These are phyloP conservation scores for Brachionus koreanus DNA, from an alignment of 1,140 invertebrate species.

Conservation along the genomic window DNA sequence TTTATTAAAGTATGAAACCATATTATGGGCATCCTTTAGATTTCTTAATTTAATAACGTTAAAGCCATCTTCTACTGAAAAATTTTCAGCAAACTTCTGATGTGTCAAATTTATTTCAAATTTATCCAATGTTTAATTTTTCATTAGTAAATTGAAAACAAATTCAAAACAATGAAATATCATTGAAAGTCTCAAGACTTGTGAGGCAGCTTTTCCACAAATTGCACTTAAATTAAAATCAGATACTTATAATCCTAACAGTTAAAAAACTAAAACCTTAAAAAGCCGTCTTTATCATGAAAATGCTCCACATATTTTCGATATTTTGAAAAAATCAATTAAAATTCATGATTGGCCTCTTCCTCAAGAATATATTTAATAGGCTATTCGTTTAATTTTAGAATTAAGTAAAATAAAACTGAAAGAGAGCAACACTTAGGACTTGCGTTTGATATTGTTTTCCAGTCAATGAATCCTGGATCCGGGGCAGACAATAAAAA, in stretches of 20 bases:
- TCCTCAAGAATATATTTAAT: not conserved
- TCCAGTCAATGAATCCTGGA: not conserved
- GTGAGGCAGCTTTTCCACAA: not conserved
- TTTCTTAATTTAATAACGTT: not conserved
- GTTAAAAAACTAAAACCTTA: not conserved
- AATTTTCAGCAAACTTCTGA: not conserved
- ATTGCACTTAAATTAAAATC: not conserved
- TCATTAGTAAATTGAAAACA: conserved; percentile 5
- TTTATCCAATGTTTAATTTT: not conserved
- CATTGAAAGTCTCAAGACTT: conserved; percentile 11
- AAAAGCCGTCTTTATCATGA: conserved; percentile 2
- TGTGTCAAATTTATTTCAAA: not conserved
- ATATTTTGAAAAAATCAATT: not conserved
- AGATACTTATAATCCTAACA: not conserved
- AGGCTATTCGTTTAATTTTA: not conserved
- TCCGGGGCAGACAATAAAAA: not conserved
- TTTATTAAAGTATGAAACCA: conserved; percentile 15
- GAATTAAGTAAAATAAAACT: not conserved
- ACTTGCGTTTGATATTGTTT: not conserved
- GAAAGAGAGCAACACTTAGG: not conserved
- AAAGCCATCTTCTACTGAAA: not conserved
- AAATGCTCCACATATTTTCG: not conserved
- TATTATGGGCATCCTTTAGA: not conserved
- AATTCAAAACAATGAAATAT: conserved; percentile 7
- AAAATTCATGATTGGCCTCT: not conserved